Conservation (phyloP, 1,140 invertebrate genomes). For the Orussus abietinus region DNA sequence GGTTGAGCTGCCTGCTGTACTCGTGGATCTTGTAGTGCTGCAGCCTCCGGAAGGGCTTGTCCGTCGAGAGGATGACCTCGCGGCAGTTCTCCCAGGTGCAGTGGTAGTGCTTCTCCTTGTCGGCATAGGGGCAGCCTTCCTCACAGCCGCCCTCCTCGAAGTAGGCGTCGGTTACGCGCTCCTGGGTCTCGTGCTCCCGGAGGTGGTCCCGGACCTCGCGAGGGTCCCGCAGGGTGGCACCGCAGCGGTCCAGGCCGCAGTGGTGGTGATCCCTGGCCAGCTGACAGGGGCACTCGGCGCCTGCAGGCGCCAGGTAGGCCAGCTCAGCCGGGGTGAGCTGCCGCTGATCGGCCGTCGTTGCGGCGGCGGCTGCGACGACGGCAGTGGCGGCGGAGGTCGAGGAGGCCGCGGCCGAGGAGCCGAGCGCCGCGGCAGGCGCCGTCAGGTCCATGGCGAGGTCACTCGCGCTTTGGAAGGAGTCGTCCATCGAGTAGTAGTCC, state of each 20-base stretch:
- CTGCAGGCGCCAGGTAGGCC: slow-evolving; percentile 34
- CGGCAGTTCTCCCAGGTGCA: slow-evolving; percentile 84
- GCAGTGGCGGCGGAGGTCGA: slow-evolving; percentile 2
- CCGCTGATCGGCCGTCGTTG: slow-evolving; percentile 26
- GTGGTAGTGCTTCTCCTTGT: slow-evolving; percentile 82
- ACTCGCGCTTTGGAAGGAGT: slow-evolving; percentile 49
- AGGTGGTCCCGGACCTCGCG: slow-evolving; percentile 77
- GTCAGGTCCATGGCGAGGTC: slow-evolving; percentile 50
- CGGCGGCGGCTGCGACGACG: background rate
- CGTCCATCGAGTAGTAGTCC: slow-evolving; percentile 48
- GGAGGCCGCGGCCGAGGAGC: slow-evolving; percentile 8
- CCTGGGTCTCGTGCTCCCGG: slow-evolving; percentile 81
- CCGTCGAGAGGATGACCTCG: slow-evolving; percentile 76
- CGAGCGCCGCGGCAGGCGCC: slow-evolving; percentile 32
- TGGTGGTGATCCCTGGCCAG: slow-evolving; percentile 44
- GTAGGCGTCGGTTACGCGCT: slow-evolving; percentile 77
- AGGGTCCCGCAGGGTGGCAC: slow-evolving; percentile 39
- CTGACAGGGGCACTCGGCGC: slow-evolving; percentile 41
- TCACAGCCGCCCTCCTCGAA: slow-evolving; percentile 68
- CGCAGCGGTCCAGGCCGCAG: slow-evolving; percentile 46
- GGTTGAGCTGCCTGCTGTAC: slow-evolving; percentile 48
- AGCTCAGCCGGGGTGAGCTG: slow-evolving; percentile 33
- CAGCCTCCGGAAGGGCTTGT: slow-evolving; percentile 79
- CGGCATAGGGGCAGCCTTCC: slow-evolving; percentile 71
- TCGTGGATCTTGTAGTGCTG: slow-evolving; percentile 91